Conservation (phyloP, 2,888 invertebrate species). For the Phaedon cochleariae region DNA sequence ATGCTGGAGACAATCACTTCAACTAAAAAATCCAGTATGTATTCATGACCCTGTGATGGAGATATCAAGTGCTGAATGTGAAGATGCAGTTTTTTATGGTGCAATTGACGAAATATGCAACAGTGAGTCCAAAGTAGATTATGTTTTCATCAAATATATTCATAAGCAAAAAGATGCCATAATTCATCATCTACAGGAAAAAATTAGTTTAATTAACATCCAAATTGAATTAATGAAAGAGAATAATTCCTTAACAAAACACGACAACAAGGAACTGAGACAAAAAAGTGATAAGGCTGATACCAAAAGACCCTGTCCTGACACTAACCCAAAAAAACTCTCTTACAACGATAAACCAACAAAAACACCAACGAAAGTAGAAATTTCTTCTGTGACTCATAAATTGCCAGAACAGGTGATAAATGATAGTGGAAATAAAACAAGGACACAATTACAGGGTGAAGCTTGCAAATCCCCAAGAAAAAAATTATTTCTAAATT, state of each 20-base stretch:
- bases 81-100: constrained; percentile 2
- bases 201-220: neutral
- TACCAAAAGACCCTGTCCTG: neutral
- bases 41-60: constrained; percentile 10
- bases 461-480: neutral
- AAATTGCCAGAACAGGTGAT: neutral
- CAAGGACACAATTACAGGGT: neutral
- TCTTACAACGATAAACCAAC: neutral
- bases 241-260: neutral
- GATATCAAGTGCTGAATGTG: constrained; percentile 2
- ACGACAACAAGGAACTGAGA: neutral
- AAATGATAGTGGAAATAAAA: neutral
- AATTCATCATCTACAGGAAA: neutral
- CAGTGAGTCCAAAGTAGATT: constrained; percentile 2
- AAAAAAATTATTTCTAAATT: too few relatives aligned
- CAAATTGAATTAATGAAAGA: neutral
- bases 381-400: neutral
- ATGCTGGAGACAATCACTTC: constrained; percentile 1
- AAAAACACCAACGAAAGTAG: too few relatives aligned
- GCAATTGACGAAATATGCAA: constrained; percentile 1
- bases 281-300: neutral
- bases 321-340: neutral
- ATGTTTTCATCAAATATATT: constrained; percentile 2
- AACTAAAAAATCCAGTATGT: constrained; percentile 3
- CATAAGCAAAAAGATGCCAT: neutral